Evolutionary conservation across 2,888 invertebrate genomes (phyloP).

Genomic region (Catotricha subobsoleta): DNA sequence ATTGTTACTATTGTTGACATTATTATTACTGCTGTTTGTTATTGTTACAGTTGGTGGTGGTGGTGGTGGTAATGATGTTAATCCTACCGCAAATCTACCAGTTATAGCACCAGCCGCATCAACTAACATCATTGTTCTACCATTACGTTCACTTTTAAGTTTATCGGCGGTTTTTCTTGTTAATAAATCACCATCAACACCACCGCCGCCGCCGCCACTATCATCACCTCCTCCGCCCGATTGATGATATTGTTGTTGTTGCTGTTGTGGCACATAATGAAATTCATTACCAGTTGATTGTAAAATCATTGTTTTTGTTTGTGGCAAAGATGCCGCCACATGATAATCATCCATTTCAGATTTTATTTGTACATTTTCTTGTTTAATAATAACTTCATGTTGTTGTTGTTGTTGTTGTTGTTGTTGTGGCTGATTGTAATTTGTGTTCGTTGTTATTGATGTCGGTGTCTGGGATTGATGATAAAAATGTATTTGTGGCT

Average conservation of each 20-base stretch:
- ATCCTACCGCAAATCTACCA: not conserved
- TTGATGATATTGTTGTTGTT: conserved; percentile 8
- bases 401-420: too few relatives aligned
- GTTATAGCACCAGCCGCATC: not conserved
- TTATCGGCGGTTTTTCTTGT: not conserved
- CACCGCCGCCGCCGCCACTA: not conserved
- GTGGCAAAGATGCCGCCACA: too few relatives aligned
- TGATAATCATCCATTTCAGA: too few relatives aligned
- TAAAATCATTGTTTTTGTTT: too few relatives aligned
- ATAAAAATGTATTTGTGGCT: too few relatives aligned
- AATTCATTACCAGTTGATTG: too few relatives aligned
- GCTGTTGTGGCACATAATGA: conserved; percentile 5
- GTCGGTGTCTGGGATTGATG: too few relatives aligned
- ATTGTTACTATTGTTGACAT: not conserved
- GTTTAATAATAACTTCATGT: too few relatives aligned
- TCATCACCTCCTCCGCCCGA: not conserved
- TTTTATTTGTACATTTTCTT: too few relatives aligned
- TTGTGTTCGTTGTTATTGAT: too few relatives aligned
- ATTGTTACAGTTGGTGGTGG: not conserved
- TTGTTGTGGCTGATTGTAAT: too few relatives aligned
- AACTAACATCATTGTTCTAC: not conserved
- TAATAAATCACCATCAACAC: not conserved
- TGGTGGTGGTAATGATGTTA: not conserved
- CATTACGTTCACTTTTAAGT: not conserved
- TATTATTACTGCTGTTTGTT: not conserved